Evolutionary conservation across 2,888 invertebrate genomes (phyloP).

Genomic region (Tyria jacobaeae): DNA sequence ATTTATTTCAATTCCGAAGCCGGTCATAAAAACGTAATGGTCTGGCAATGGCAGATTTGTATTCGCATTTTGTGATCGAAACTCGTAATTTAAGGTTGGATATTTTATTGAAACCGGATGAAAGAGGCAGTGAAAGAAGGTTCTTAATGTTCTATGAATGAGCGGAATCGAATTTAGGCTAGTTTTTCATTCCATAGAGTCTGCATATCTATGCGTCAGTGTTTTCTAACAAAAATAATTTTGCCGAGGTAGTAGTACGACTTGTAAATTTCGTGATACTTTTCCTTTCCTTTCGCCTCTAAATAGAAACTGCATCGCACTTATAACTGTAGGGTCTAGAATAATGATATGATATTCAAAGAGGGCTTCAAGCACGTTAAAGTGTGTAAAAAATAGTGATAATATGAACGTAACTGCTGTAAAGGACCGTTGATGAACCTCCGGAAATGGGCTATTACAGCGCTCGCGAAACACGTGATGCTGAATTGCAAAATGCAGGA

Average conservation of each 20-base stretch:
- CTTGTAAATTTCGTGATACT: too few species aligned
- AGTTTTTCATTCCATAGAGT: neutral
- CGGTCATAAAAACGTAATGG: conserved; percentile 49
- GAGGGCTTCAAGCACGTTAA: too few species aligned
- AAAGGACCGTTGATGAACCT: conserved; percentile 23
- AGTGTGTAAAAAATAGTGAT: too few species aligned
- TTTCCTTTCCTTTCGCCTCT: too few species aligned
- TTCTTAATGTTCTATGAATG: neutral
- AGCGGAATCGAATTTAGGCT: neutral
- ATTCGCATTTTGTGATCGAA: conserved; percentile 40
- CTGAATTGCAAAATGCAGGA: conserved; percentile 23
- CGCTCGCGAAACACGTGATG: conserved; percentile 15
- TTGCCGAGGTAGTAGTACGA: too few species aligned
- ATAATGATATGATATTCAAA: too few species aligned
- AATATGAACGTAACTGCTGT: neutral
- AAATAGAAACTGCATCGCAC: too few species aligned
- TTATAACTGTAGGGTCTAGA: too few species aligned
- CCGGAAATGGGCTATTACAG: conserved; percentile 30
- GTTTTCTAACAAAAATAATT: too few species aligned
- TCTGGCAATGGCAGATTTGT: conserved; percentile 39
- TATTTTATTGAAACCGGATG: conserved; percentile 16
- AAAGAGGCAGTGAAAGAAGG: neutral
- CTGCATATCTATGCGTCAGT: too few species aligned
- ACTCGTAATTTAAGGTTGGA: conserved; percentile 22
- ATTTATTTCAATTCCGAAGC: conserved; percentile 44